Percentiles rank a stretch among this genome's conserved stretches.
These are phyloP conservation scores for Hypothenemus hampei DNA, from an alignment of 1,140 invertebrate genomes.

Conservation along the genomic window DNA sequence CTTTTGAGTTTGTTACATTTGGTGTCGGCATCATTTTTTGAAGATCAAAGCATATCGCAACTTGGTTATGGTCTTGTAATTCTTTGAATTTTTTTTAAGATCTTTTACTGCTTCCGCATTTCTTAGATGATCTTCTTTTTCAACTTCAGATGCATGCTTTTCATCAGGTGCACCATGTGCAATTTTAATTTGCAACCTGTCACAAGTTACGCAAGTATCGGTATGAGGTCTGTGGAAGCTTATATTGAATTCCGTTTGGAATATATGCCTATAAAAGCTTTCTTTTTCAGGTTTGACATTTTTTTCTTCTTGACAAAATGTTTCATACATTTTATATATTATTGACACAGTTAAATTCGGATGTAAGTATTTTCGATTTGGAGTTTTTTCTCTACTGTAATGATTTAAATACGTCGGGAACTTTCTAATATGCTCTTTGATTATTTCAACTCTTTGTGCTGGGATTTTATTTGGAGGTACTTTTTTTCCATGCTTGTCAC, in stretches of 20 bases:
- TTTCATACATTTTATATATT: too few relatives aligned
- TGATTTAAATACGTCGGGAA: too few relatives aligned
- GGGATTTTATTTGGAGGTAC: too few relatives aligned
- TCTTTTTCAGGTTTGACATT: conserved; percentile 9
- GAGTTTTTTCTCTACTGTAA: too few relatives aligned
- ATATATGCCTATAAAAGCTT: conserved; percentile 2
- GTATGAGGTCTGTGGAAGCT: conserved; percentile 12
- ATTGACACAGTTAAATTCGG: too few relatives aligned
- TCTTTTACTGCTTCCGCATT: conserved; percentile 5
- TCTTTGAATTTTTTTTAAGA: conserved; percentile 3
- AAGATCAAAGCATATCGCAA: conserved; percentile 24
- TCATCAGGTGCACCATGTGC: not conserved
- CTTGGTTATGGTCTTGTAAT: not conserved
- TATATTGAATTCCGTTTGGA: conserved; percentile 13
- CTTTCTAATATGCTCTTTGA: too few relatives aligned
- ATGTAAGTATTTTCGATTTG: too few relatives aligned
- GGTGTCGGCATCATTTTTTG: too few relatives aligned
- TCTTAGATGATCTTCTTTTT: conserved; percentile 6
- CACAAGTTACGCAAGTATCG: conserved; percentile 16
- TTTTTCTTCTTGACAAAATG: too few relatives aligned
- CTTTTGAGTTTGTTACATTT: conserved; percentile 7
- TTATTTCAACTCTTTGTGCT: too few relatives aligned
- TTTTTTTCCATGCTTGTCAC: too few relatives aligned
- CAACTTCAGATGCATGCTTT: not conserved
- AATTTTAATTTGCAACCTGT: conserved; percentile 10